A percentile compares a stretch with the other conserved stretches of the same genome.
phyloP scores from a whole-genome alignment of 1,140 invertebrate species.

The Scaptomyza montana region DNA sequence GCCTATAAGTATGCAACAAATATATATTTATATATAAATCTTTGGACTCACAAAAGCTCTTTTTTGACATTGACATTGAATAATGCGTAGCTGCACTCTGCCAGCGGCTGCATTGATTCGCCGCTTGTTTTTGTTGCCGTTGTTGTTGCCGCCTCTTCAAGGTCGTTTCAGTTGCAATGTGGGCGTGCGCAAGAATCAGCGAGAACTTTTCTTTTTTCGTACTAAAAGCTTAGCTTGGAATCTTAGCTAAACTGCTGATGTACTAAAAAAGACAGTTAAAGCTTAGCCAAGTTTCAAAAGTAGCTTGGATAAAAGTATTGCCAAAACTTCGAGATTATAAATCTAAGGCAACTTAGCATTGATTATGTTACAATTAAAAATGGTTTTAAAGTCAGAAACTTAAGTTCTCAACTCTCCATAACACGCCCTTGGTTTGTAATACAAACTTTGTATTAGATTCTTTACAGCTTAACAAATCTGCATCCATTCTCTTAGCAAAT shows the following conservation, averaged over 20 bases:
- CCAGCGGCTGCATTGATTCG: constrained; percentile 65
- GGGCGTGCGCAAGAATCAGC: constrained; percentile 19
- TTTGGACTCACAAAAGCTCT: constrained; percentile 24
- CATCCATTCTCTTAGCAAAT: too few relatives aligned
- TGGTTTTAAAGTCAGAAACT: too few relatives aligned
- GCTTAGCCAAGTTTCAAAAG: constrained; percentile 10
- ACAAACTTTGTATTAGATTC: too few relatives aligned
- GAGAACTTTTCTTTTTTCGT: constrained; percentile 12
- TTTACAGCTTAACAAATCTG: too few relatives aligned
- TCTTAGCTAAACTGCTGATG: background rate
- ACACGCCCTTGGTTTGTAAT: too few relatives aligned
- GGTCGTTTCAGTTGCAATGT: constrained; percentile 39
- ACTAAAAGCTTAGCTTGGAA: background rate
- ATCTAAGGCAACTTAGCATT: too few relatives aligned
- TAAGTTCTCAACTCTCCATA: too few relatives aligned
- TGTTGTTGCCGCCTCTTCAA: constrained; percentile 48
- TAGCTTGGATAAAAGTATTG: too few relatives aligned
- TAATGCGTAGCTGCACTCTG: constrained; percentile 37
- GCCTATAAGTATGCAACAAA: constrained; percentile 66
- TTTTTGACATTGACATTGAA: constrained; percentile 68
- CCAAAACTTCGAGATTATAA: too few relatives aligned
- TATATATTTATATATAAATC: background rate
- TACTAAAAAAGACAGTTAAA: constrained; percentile 7
- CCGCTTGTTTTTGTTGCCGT: constrained; percentile 30
- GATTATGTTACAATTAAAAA: too few relatives aligned